Evolutionary conservation across 2,888 invertebrate species (phyloP), one percentile per base, ranked within the genome.

Genomic region (Megalurothrips usitatus): DNA sequence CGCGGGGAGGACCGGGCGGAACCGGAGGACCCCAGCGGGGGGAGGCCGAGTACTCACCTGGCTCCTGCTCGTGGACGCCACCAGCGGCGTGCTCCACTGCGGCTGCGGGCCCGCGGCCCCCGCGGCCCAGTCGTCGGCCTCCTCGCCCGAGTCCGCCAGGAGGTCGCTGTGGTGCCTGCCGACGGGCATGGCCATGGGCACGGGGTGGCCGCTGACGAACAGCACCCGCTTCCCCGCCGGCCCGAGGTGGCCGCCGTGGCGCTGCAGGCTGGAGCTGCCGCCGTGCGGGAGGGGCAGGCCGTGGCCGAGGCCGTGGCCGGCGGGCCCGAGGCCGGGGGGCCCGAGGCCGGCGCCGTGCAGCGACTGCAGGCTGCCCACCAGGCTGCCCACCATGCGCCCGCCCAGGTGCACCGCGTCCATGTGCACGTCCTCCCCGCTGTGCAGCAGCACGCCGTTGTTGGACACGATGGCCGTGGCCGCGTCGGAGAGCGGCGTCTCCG

Each of bases 351-450:
- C 9, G 8, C 23, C 68, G 68, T 19, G 23, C 68, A 75, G 68
- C 68, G 68, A 75, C 68, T 75, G 68, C 68, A 75, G 26, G 68
- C 68, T 75, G 26, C 68, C 68, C 68, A 75, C 68, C 68, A 75
- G 68, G 68, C 68, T 75, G 68, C 68, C 68, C 68, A 75, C 68
- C 68, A 75, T n/a, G 23, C 68, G 68, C 11, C 68, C 68, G 23
- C 26, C 68, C 68, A 75, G 68, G 68, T 75, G 68, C 68, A 75
- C 68, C 34, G 34, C 34, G 68, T 26, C 68, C 68, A 75, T 23
- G 68, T 26, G 68, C 68, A 75, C 12, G 68, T 75, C 23, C 23
- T 75, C 68, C 23, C 23, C 68, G 68, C 23, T 19, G 68, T 58
- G 58, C 58, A 58, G 11, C 17, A 75, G 68, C 68, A 75, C 26